These are phyloP conservation scores for Ciconia nigra DNA, from an alignment of 2,797 vertebrate genomes.

Conservation along the genomic window DNA sequence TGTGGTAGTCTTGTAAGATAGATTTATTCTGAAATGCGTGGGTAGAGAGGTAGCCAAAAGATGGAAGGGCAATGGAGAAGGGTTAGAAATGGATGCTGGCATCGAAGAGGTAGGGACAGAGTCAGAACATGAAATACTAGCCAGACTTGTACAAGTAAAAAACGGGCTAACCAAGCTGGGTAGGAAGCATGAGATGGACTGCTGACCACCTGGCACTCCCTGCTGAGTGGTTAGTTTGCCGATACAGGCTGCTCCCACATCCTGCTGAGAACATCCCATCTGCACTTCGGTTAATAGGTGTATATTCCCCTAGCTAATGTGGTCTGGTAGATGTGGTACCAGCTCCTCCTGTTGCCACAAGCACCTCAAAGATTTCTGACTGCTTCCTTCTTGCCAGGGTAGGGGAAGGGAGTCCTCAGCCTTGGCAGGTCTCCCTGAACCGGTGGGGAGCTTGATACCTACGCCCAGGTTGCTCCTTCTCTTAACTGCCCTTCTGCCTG, in stretches of 20 bases:
- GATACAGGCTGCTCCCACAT: slow-evolving; percentile 14
- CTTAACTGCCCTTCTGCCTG: neutral
- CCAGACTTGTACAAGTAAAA: neutral
- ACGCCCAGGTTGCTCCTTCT: neutral
- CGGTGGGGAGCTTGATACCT: neutral
- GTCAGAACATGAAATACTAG: slow-evolving; percentile 23
- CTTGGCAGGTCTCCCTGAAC: neutral
- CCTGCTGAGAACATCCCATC: slow-evolving; percentile 6
- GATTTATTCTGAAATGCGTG: neutral
- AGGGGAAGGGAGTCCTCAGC: neutral
- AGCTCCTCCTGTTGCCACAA: neutral
- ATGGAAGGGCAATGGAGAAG: neutral
- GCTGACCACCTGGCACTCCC: slow-evolving; percentile 39
- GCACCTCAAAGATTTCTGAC: neutral
- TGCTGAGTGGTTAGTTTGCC: neutral
- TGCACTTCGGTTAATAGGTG: neutral
- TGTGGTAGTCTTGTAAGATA: neutral
- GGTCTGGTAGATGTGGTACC: neutral
- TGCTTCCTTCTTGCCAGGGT: neutral
- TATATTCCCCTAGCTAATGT: neutral
- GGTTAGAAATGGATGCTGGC: neutral
- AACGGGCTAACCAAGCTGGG: neutral
- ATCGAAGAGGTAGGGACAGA: neutral
- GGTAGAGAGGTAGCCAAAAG: neutral
- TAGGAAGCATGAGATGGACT: neutral